A percentile compares a stretch with the other conserved stretches of the same genome.
These are phyloP conservation scores for Keiferia lycopersicella DNA, from an alignment of 2,888 invertebrate species.

Conservation along the genomic window DNA sequence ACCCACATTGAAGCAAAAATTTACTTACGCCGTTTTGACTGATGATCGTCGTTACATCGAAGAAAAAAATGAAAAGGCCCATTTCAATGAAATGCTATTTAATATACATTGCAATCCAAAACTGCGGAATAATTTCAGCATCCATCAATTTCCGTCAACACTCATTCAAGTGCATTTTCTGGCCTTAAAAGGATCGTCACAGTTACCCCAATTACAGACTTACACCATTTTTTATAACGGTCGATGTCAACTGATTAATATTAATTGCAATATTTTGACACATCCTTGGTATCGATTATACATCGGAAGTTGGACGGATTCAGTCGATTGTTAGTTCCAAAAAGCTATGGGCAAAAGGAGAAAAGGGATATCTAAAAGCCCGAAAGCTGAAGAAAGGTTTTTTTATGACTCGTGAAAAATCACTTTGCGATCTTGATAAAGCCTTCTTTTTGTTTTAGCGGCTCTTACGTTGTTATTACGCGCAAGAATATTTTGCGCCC, in stretches of 20 bases:
- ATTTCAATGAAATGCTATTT: not conserved
- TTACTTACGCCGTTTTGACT: not conserved
- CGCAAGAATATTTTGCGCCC: constrained; percentile 25
- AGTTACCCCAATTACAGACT: constrained; percentile 33
- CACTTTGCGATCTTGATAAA: constrained; percentile 2
- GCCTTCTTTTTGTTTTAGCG: not conserved
- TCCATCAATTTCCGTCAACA: constrained; percentile 27
- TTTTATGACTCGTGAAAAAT: not conserved
- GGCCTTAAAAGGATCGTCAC: not conserved
- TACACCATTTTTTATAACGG: constrained; percentile 43
- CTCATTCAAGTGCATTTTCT: constrained; percentile 29
- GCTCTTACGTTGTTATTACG: constrained; percentile 8
- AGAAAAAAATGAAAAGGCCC: not conserved
- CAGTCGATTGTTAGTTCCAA: constrained; percentile 4
- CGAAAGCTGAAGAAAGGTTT: not conserved
- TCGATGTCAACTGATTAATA: constrained; percentile 49
- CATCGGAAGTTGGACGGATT: constrained; percentile 15
- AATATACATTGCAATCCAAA: not conserved
- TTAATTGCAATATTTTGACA: constrained; percentile 45
- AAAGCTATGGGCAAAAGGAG: not conserved
- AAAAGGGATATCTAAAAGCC: too few species aligned
- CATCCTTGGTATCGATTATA: constrained; percentile 26
- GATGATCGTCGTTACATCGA: too few species aligned
- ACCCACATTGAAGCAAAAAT: not conserved
- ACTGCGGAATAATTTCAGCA: constrained; percentile 9